Percentiles rank a stretch among this genome's conserved stretches.
These are phyloP conservation scores for Ardeotis arabs DNA, from an alignment of 2,113 vertebrate species.

Conservation along the genomic window DNA sequence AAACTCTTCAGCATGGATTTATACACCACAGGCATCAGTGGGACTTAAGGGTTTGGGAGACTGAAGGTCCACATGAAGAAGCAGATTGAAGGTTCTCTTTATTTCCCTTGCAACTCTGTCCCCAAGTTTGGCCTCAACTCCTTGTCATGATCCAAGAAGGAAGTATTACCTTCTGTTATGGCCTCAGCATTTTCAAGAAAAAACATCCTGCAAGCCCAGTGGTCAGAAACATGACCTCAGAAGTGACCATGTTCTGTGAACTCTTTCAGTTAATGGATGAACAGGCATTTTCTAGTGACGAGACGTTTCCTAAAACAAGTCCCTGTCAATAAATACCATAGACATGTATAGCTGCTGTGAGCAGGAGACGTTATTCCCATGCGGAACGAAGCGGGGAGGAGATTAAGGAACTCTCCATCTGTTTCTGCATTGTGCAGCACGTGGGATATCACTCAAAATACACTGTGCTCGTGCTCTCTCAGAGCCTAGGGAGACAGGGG, in stretches of 20 bases:
- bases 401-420: slow-evolving; percentile 58
- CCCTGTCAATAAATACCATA: slow-evolving; percentile 13
- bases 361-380: slow-evolving; percentile 16
- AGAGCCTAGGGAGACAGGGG: neutral
- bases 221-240: neutral
- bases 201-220: neutral
- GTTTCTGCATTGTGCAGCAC: slow-evolving; percentile 16
- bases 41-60: neutral
- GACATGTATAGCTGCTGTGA: slow-evolving; percentile 21
- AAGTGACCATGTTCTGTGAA: neutral
- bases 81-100: neutral
- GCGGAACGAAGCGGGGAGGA: neutral
- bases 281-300: neutral
- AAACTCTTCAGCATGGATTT: neutral
- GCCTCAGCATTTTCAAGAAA: neutral
- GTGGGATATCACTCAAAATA: neutral
- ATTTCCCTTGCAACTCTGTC: neutral
- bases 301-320: slow-evolving; percentile 6
- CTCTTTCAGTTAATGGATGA: neutral
- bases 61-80: neutral
- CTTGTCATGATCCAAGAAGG: neutral
- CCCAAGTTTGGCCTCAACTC: neutral
- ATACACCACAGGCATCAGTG: neutral
- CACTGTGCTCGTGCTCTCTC: neutral
- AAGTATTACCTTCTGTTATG: neutral